Evolutionary conservation across 2,113 vertebrate genomes (phyloP).

Genomic region (Amphiprion percula): DNA sequence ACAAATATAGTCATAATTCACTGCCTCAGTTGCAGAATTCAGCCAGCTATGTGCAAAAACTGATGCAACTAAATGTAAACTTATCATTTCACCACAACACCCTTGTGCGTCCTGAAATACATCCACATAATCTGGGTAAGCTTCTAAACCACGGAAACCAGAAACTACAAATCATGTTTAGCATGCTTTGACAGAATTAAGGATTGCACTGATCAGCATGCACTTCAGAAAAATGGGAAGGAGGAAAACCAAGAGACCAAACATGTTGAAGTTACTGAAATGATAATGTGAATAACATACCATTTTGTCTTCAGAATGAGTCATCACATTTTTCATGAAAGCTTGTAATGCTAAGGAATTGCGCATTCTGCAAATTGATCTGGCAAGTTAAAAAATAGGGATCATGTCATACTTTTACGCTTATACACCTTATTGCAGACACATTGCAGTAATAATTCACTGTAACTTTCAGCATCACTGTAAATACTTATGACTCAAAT

Average conservation of each 20-base stretch:
- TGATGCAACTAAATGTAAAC: slow-evolving; percentile 46
- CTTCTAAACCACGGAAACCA: slow-evolving; percentile 34
- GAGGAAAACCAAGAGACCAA: neutral
- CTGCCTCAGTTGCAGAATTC: slow-evolving; percentile 13
- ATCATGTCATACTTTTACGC: neutral
- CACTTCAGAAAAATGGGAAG: neutral
- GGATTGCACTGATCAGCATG: neutral
- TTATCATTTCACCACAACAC: slow-evolving; percentile 3
- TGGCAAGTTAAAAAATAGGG: neutral
- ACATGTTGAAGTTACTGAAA: slow-evolving; percentile 23
- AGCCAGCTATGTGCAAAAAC: slow-evolving; percentile 4
- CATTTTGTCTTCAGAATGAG: slow-evolving; percentile 18
- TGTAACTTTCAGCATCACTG: neutral
- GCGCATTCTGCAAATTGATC: neutral
- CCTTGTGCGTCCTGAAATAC: slow-evolving; percentile 19
- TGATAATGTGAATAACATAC: slow-evolving; percentile 23
- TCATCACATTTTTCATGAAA: slow-evolving; percentile 15
- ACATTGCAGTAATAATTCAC: neutral
- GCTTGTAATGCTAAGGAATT: neutral
- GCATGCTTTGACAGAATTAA: slow-evolving; percentile 2
- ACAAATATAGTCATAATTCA: neutral
- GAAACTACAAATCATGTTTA: slow-evolving; percentile 22
- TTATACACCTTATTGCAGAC: neutral
- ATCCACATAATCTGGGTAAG: slow-evolving; percentile 23
- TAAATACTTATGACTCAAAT: slow-evolving; percentile 9